These are phyloP conservation scores for Ips nitidus DNA, from an alignment of 1,140 invertebrate species.

Conservation along the genomic window DNA sequence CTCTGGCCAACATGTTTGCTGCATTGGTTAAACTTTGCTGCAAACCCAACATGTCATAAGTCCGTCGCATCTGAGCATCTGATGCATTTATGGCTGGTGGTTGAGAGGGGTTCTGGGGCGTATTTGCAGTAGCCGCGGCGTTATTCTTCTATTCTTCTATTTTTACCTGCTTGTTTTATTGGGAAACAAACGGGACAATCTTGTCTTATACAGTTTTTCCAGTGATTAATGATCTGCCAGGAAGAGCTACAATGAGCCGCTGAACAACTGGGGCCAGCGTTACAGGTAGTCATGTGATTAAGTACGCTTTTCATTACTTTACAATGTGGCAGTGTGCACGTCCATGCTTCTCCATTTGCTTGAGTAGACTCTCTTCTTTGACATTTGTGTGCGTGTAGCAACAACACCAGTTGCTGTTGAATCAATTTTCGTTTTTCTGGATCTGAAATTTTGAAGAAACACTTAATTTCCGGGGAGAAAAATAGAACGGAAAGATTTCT, in stretches of 20 bases:
- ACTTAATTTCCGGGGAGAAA: neutral
- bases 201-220: conserved; percentile 93
- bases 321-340: conserved; percentile 94
- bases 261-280: conserved; percentile 85
- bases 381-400: conserved; percentile 98
- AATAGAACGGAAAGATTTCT: neutral
- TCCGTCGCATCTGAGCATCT: conserved; percentile 72
- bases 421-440: conserved; percentile 99
- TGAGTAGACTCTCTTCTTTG: conserved; percentile 82
- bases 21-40: conserved; percentile 50
- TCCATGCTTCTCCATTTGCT: conserved; percentile 74
- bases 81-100: conserved; percentile 55
- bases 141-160: conserved; percentile 68
- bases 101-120: conserved; percentile 47
- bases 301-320: conserved; percentile 99
- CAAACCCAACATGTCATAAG: conserved; percentile 76
- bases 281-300: conserved; percentile 97
- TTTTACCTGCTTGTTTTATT: conserved; percentile 88
- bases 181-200: conserved; percentile 99
- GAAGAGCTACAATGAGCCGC: conserved; percentile 98
- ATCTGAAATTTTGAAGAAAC: conserved; percentile 65
- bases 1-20: conserved; percentile 53
- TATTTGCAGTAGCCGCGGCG: conserved; percentile 51
- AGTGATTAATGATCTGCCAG: conserved; percentile 97
- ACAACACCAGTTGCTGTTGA: conserved; percentile 94